Percentiles rank a stretch among this genome's conserved stretches.
Conservation (phyloP, 2,888 invertebrate genomes). For the Mycalesis mineus region DNA sequence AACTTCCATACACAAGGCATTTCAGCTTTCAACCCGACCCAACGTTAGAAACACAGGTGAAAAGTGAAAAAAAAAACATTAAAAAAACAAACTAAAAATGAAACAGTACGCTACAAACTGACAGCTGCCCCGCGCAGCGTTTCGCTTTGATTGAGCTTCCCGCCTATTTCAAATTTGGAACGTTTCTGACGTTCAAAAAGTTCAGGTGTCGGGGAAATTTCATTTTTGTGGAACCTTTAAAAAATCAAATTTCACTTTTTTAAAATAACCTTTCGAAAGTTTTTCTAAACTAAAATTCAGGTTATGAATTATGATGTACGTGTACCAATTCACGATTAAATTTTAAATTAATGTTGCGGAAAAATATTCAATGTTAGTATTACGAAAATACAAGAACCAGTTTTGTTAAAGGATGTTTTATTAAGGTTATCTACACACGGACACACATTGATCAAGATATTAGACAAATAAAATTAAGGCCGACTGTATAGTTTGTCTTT, state of each 20-base stretch:
- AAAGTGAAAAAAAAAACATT: constrained; percentile 5
- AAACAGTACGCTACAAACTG: constrained; percentile 30
- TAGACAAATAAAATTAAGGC: too few relatives aligned
- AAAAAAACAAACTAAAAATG: constrained; percentile 1
- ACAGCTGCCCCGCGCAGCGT: constrained; percentile 39
- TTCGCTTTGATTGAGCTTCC: constrained; percentile 38
- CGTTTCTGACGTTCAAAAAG: constrained; percentile 31
- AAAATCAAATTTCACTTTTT: constrained; percentile 14
- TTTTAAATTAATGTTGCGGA: not conserved
- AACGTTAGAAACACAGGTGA: constrained; percentile 13
- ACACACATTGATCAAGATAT: not conserved
- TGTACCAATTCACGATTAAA: not conserved
- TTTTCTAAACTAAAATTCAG: not conserved
- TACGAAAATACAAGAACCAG: constrained; percentile 1
- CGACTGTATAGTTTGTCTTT: too few relatives aligned
- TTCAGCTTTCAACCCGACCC: not conserved
- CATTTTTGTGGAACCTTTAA: constrained; percentile 17
- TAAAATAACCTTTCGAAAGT: not conserved
- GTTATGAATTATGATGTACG: not conserved
- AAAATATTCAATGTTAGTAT: not conserved
- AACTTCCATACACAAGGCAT: constrained; percentile 3
- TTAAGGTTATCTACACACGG: not conserved
- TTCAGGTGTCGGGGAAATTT: constrained; percentile 21
- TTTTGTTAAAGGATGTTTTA: not conserved
- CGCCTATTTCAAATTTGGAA: constrained; percentile 38